Evolutionary conservation across 30 jellyfish, hydroid and myxozoan genomes (phyloP).

Genomic region (Turritopsis rubra): DNA sequence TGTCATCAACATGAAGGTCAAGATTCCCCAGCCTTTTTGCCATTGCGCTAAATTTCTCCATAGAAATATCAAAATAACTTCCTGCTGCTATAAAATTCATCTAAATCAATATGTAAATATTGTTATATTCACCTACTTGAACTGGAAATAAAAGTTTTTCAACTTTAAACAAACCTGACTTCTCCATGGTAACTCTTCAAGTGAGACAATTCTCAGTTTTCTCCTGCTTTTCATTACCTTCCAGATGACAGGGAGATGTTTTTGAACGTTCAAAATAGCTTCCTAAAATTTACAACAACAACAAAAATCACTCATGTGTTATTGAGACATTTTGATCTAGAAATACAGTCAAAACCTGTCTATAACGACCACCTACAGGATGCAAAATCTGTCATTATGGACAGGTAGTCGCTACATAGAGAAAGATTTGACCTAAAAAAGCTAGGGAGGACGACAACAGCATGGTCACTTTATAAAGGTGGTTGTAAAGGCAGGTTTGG

Average conservation of each 20-base stretch:
- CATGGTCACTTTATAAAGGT: no score
- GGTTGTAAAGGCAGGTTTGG: no score
- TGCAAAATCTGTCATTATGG: no score
- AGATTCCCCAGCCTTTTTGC: slow-evolving; percentile 16
- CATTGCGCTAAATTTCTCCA: background rate
- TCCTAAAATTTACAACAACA: slow-evolving; percentile 29
- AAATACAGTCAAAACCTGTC: no score
- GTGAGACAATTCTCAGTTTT: slow-evolving; percentile 51
- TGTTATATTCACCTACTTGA: background rate
- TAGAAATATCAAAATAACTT: background rate
- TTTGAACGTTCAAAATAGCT: slow-evolving; percentile 52
- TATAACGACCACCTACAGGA: no score
- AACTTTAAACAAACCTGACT: slow-evolving; percentile 36
- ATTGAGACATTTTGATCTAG: background rate
- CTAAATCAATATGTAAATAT: background rate
- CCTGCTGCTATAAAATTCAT: slow-evolving; percentile 14
- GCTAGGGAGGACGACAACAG: no score
- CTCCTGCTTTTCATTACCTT: slow-evolving; percentile 46
- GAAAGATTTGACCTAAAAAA: no score
- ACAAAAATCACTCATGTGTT: background rate
- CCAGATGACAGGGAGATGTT: slow-evolving; percentile 44
- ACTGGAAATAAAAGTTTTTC: background rate
- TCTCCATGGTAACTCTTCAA: slow-evolving; percentile 81
- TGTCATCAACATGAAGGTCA: slow-evolving; percentile 10
- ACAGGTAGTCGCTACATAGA: no score